A percentile compares a stretch with the other conserved stretches of the same genome.
Evolutionary conservation across 2,113 vertebrate genomes (phyloP).

Genomic region (Tricholaema leucomelas): DNA sequence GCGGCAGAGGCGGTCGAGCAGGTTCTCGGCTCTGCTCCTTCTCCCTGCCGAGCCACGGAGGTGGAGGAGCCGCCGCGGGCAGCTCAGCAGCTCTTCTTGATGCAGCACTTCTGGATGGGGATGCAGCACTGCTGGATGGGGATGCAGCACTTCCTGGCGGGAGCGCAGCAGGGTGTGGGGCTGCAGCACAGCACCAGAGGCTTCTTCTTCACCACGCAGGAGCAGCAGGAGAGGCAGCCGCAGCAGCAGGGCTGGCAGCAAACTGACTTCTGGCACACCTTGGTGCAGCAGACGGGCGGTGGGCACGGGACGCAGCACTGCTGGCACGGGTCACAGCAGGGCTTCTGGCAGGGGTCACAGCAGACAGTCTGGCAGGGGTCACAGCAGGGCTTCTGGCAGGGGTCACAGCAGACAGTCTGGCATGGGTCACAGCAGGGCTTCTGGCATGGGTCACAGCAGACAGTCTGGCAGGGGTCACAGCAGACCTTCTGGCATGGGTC

Average conservation of each 20-base stretch:
- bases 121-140: slow-evolving; percentile 40
- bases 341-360: background rate
- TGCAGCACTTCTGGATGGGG: slow-evolving; percentile 56
- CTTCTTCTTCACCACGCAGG: slow-evolving; percentile 38
- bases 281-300: background rate
- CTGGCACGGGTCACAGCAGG: background rate
- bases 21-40: background rate
- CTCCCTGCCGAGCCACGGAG: background rate
- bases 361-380: background rate
- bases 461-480: background rate
- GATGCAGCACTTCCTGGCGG: background rate
- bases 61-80: accelerated
- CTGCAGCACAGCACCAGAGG: background rate
- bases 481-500: background rate
- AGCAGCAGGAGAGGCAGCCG: background rate
- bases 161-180: background rate
- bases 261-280: background rate
- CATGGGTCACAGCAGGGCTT: background rate
- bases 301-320: background rate
- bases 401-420: background rate
- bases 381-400: background rate
- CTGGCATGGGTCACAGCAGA: background rate
- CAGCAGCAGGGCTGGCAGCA: background rate
- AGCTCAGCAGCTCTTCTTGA: slow-evolving; percentile 42
- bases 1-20: background rate